Evolutionary conservation across 1,140 invertebrate species (phyloP).

Genomic region (Acromyrmex charruanus): DNA sequence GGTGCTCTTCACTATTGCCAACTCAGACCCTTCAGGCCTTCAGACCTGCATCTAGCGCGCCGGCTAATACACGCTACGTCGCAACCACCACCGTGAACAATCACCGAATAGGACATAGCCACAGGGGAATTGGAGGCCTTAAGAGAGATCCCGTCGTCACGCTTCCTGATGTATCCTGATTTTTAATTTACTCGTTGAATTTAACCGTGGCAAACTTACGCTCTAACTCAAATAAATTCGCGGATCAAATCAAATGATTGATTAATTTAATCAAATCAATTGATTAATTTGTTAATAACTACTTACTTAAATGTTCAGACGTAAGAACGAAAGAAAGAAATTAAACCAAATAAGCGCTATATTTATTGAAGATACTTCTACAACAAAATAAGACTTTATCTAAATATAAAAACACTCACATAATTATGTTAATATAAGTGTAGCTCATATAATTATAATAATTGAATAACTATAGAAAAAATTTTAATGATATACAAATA

Average conservation of each 20-base stretch:
- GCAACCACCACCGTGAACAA: constrained; percentile 74
- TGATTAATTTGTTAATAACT: constrained; percentile 29
- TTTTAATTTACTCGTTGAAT: constrained; percentile 71
- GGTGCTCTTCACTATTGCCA: constrained; percentile 86
- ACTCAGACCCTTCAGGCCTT: constrained; percentile 86
- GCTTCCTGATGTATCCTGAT: constrained; percentile 63
- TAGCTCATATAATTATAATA: constrained; percentile 2
- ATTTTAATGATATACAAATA: constrained; percentile 21
- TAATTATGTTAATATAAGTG: neutral
- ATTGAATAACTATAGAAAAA: neutral
- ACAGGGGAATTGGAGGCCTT: constrained; percentile 52
- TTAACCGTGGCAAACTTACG: neutral
- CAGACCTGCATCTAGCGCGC: constrained; percentile 73
- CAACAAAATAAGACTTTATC: neutral
- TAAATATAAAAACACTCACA: neutral
- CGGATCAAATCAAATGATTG: neutral
- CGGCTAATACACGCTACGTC: constrained; percentile 76
- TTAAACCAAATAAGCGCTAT: too few species aligned
- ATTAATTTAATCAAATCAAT: neutral
- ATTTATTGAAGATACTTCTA: neutral
- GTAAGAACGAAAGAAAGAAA: neutral
- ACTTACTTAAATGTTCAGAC: neutral
- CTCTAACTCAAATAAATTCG: neutral
- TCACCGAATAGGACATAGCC: constrained; percentile 39
- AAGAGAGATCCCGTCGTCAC: constrained; percentile 56